Conservation (phyloP, 2,113 vertebrate species). For the Eclectus roratus region DNA sequence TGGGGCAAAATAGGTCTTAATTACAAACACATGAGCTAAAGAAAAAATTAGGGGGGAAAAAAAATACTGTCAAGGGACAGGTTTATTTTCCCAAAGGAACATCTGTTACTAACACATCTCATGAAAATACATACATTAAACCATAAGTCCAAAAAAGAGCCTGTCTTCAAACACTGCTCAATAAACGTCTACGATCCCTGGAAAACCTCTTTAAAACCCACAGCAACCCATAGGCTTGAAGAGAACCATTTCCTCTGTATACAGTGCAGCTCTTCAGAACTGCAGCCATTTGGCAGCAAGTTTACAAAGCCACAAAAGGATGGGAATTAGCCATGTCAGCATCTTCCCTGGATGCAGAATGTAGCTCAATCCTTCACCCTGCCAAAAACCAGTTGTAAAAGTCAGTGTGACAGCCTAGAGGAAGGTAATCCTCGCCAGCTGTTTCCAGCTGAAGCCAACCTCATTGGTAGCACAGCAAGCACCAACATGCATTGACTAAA, state of each 20-base stretch:
- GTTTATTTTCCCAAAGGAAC: conserved; percentile 13
- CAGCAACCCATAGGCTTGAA: conserved; percentile 2
- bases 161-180: not conserved
- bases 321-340: conserved; percentile 72
- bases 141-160: not conserved
- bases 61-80: not conserved
- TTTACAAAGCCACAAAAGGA: conserved; percentile 55
- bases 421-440: conserved; percentile 62
- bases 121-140: conserved; percentile 12
- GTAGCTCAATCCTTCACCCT: conserved; percentile 41
- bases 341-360: conserved; percentile 50
- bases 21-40: not conserved
- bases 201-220: conserved; percentile 43
- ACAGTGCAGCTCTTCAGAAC: conserved; percentile 50
- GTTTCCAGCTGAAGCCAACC: conserved; percentile 7
- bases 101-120: not conserved
- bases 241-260: conserved; percentile 58
- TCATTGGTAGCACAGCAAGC: not conserved
- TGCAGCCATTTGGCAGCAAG: conserved; percentile 55
- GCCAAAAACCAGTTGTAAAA: conserved; percentile 69
- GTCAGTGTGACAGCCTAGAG: conserved; percentile 34
- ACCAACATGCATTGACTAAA: not conserved
- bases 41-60: not conserved
- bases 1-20: not conserved
- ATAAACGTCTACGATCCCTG: conserved; percentile 1